These are phyloP conservation scores for Periophthalmus magnuspinnatus DNA, from an alignment of 2,797 vertebrate genomes.

Conservation along the genomic window DNA sequence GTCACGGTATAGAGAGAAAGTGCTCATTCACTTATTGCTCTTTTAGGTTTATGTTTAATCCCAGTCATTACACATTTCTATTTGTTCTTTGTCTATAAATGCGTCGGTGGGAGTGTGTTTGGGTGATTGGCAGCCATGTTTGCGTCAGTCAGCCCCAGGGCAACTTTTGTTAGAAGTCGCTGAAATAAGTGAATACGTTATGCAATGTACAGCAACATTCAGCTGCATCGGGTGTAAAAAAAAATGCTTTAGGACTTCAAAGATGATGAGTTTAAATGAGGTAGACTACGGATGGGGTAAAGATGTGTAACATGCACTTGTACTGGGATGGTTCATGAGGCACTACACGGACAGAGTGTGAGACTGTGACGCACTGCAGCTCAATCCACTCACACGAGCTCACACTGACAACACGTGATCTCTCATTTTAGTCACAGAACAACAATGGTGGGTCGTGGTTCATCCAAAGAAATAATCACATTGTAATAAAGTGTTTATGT, in stretches of 20 bases:
- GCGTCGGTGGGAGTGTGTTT: too few relatives aligned
- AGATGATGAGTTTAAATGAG: too few relatives aligned
- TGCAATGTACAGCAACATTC: too few relatives aligned
- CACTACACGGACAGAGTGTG: conserved; percentile 60
- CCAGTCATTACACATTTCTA: not conserved
- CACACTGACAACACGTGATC: too few relatives aligned
- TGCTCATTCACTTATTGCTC: too few relatives aligned
- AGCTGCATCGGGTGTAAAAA: conserved; percentile 6
- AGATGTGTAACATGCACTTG: too few relatives aligned
- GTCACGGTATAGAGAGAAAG: too few relatives aligned
- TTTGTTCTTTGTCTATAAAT: too few relatives aligned
- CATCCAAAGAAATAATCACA: not conserved
- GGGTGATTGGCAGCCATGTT: not conserved
- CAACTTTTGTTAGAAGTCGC: too few relatives aligned
- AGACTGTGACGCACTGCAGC: conserved; percentile 69
- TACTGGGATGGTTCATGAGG: conserved; percentile 63
- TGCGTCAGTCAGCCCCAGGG: not conserved
- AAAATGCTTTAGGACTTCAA: conserved; percentile 8
- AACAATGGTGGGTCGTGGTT: not conserved
- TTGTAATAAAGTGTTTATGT: too few relatives aligned
- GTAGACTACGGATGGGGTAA: too few relatives aligned
- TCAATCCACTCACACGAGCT: conserved; percentile 56
- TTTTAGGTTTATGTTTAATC: not conserved
- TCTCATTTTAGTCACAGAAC: not conserved
- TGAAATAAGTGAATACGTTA: too few relatives aligned